Evolutionary conservation across 2,888 invertebrate species (phyloP), one percentile per base, ranked within the genome.

Genomic region (Apamea epomidion): DNA sequence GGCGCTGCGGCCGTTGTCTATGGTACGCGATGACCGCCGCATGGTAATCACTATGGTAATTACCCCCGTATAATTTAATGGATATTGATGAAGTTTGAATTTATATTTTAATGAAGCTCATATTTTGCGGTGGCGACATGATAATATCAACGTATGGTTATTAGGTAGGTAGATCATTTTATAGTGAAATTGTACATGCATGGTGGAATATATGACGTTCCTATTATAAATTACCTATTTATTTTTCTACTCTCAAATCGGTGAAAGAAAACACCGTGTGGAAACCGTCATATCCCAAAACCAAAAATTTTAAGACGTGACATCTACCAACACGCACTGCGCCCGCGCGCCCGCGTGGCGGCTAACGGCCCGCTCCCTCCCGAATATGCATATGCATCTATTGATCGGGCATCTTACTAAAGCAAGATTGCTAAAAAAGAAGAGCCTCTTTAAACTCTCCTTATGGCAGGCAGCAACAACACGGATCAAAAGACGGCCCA

Each of bases 1-100:
- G 75, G 54, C 70, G 32, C 58, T 74, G 68, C 65, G 64, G 70
- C 73, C 70, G 76, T 72, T 83, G 86, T 76, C 76, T 83, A 83
- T 86, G 73, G 86, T 65, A 81, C 48, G 79, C 82, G 78, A 72
- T 86, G 88, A 88, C 68, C 80, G 70, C 79, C 80, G 83, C 84
- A 81, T 80, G 48, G 82, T 82, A 87, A 89, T 90, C 80, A 90
- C 84, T 89, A 89, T 89, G 88, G 79, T 87, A 89, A 91, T 91
- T 89, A 89, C 86, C 83, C 80, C 75, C 79, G 82, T 81, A 86
- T 83, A 78, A 89, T 89, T 85, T 88, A 87, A 90, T 90, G 80
- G 84, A 87, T 85, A 90, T 90, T 89, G 88, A 90, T 90, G 88
- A 90, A 88, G 77, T 82, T 77, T 67, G 73, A 84, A 87, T 89